Base-by-base conservation (phyloP, 2,797 vertebrate genomes). In the Sparidentex hasta region DNA sequence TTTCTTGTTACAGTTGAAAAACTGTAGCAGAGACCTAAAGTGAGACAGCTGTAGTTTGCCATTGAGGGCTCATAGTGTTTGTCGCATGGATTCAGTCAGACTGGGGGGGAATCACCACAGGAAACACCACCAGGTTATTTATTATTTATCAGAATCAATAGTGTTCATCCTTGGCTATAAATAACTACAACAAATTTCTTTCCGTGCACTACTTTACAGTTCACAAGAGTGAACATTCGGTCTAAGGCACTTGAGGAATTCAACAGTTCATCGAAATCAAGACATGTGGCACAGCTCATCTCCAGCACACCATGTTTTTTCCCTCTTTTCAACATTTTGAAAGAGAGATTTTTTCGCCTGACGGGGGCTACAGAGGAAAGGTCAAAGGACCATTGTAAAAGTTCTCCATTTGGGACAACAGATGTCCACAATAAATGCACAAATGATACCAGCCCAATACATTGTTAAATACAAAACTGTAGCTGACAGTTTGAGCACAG, bases 121-220 rank as follows among this genome's bases (percentile, higher is more conserved):
- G 27, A 57, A 27, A 38, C 3, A 17, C 46, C 3, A 1, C 16
- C 1, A 2, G 8, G 3, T 9, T 18, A 56, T 69, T 2, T 41
- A 27, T 71, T 46, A 74, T 75, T 54, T 7, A 62, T 76, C 20
- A 50, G 1, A 70, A 55, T 66, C 55, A 46, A 25, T 62, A 43
- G 16, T 46, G 25, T 50, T 69, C 11, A 33, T 64, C 41, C 11
- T 50, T 52, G 4, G 29, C 2, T 13, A 7, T 52, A 18, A 29
- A 12, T 54, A 38, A 5, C 25, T 23, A 12, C 14, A 51, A 20
- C 1, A 58, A n/a, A 23, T 11, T 57, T 11, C 33, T 14, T 43
- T n/a, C 2, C 29, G 46, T 20, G 11, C 25, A 52, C 14, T 29
- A n/a, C 12, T n/a, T 7, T 14, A 11, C 11, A 21, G 20, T 18